A percentile compares a stretch with the other conserved stretches of the same genome.
Evolutionary conservation across 2,113 vertebrate genomes (phyloP).

Genomic region (Toxotes chatareus): DNA sequence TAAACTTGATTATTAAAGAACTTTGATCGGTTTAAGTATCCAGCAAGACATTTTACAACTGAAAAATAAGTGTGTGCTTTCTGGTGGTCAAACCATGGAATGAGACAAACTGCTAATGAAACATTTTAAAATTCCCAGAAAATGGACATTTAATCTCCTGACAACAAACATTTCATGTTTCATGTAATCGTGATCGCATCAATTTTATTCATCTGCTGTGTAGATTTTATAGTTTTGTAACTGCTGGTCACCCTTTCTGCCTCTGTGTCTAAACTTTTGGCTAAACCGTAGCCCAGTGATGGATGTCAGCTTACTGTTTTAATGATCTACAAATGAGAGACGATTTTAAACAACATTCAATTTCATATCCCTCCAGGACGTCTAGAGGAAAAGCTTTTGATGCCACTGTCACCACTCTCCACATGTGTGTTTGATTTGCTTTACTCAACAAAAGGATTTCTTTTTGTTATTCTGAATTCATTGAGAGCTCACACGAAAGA

Average conservation of each 20-base stretch:
- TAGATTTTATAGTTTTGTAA: no score
- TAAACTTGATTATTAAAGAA: no score
- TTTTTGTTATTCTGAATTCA: slow-evolving; percentile 19
- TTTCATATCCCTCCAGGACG: neutral
- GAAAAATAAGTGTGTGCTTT: neutral
- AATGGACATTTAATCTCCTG: no score
- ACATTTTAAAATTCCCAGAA: neutral
- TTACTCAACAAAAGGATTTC: slow-evolving; percentile 9
- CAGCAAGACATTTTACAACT: neutral
- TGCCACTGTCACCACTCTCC: slow-evolving; percentile 13
- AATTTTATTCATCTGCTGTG: no score
- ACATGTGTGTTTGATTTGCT: slow-evolving; percentile 56
- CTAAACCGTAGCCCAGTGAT: neutral
- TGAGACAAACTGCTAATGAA: neutral
- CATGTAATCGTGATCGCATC: no score
- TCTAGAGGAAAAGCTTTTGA: neutral
- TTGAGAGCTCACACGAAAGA: slow-evolving; percentile 32
- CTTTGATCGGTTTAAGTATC: no score
- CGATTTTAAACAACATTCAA: neutral
- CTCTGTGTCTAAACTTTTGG: no score
- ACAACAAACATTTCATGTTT: no score
- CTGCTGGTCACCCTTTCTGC: no score
- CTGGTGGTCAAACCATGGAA: neutral
- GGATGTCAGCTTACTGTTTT: neutral
- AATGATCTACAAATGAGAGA: neutral